Percentiles rank a stretch among this genome's conserved stretches.
phyloP scores from a whole-genome alignment of 53 echinoderm and acorn worm species.

The Crossaster papposus region DNA sequence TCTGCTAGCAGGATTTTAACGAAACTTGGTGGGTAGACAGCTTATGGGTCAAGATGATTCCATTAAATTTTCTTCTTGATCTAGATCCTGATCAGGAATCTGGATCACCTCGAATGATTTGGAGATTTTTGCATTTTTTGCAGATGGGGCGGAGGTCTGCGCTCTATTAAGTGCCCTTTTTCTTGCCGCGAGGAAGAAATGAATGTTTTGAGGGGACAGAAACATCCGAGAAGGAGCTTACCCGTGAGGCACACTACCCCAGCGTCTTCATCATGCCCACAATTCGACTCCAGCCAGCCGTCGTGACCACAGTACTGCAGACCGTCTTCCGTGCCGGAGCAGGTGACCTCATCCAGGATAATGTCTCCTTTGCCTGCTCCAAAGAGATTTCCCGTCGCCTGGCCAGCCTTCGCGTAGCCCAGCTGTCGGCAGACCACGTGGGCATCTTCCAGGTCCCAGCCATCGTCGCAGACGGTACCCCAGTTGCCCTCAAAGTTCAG shows the following conservation, averaged over 20 bases:
- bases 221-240: neutral
- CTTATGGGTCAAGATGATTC: no score
- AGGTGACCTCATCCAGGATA: conserved; percentile 67
- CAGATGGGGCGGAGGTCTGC: no score
- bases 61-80: no score
- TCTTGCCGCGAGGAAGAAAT: no score
- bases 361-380: conserved; percentile 59
- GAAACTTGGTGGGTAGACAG: no score
- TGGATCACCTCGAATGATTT: no score
- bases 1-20: no score
- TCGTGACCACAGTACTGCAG: conserved; percentile 61
- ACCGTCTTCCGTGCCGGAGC: conserved; percentile 58
- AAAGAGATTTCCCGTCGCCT: conserved; percentile 50
- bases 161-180: no score
- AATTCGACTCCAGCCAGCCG: conserved; percentile 56
- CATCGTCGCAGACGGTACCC: conserved; percentile 59
- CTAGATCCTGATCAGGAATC: no score
- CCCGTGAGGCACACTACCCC: conserved; percentile 69
- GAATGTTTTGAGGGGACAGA: no score
- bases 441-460: conserved; percentile 50
- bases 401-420: conserved; percentile 34
- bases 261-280: conserved; percentile 67
- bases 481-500: conserved; percentile 9
- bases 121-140: no score
- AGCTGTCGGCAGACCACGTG: conserved; percentile 55